Conservation (phyloP, 2,113 vertebrate genomes). For the Odocoileus virginianus region DNA sequence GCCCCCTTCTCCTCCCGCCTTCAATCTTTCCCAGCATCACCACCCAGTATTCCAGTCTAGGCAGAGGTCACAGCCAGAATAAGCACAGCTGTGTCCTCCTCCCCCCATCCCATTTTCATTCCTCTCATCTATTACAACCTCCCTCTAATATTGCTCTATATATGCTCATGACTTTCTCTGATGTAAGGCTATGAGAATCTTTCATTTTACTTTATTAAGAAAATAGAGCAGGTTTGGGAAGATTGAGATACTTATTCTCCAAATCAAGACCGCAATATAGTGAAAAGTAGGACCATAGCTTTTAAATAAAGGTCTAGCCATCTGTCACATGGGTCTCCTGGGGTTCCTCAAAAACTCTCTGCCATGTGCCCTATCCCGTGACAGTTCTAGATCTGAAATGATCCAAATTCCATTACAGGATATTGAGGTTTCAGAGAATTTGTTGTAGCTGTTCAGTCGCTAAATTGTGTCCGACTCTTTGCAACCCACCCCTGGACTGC, state of each 20-base stretch:
- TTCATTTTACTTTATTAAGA: neutral
- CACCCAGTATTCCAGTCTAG: neutral
- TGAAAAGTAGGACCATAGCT: neutral
- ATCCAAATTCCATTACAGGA: neutral
- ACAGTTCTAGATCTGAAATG: neutral
- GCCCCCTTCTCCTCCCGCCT: neutral
- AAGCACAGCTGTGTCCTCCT: no score
- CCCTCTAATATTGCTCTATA: neutral
- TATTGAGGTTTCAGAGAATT: neutral
- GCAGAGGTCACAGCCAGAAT: rapidly evolving
- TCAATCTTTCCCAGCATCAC: neutral
- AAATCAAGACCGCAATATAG: neutral
- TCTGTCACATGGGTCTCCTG: neutral
- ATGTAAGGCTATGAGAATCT: neutral
- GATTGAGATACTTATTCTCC: neutral
- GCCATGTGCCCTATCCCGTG: neutral
- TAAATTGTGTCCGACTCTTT: neutral
- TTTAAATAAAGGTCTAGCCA: neutral
- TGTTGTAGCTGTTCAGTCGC: neutral
- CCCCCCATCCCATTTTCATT: neutral
- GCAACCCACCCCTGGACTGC: neutral
- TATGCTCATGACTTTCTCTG: neutral
- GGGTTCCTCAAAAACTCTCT: neutral
- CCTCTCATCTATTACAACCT: neutral
- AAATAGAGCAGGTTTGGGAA: neutral